Evolutionary conservation across 2,888 invertebrate genomes (phyloP), one percentile per base, ranked within the genome.

Genomic region (Caenorhabditis zanzibari): DNA sequence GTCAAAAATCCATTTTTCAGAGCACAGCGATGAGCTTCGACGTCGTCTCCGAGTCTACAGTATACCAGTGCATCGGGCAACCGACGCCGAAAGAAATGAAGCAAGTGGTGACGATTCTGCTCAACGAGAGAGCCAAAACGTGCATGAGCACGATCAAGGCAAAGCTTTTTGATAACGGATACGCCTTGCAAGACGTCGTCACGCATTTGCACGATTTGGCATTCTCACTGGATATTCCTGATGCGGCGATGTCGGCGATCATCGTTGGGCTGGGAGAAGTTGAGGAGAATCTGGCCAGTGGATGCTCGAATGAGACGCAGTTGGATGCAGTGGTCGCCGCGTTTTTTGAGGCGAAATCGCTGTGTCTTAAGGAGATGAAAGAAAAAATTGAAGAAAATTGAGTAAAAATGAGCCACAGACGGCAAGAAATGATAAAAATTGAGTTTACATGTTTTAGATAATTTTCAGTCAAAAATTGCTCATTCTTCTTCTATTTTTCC

Each of bases 51-150:
- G 97, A 97, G 93, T 95, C 96, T 88, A 96, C 95, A 92, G 98
- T 96, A 2, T 99, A 99, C 93, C 95, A 95, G 1, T 99, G 98
- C 93, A 97, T 98, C 38, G 99, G 98, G 0, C 98, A 99, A 93
- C 99, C 99, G 2, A 94, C 96, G 24, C 95, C 96, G 73, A 94
- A 94, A 38, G 98, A 99, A 92, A 96, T 99, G 91, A 95, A 95
- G 91, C 95, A 94, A 90, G 96, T 98, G 85, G 94, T 97, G 28
- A 95, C 96, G 92, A 96, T 96, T 95, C 94, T 98, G 89, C 90
- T 94, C 19, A 94, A 94, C 85, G 93, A 88, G 28, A 63, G 86
- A 3, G 79, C 92, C 47, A 81, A 84, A n/a, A 79, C 79, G 16
- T 89, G 90, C 22, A 89, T 84, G 74, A 44, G 85, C 69, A 86